phyloP scores from a whole-genome alignment of 2,113 vertebrate genomes.

The Collichthys lucidus region DNA sequence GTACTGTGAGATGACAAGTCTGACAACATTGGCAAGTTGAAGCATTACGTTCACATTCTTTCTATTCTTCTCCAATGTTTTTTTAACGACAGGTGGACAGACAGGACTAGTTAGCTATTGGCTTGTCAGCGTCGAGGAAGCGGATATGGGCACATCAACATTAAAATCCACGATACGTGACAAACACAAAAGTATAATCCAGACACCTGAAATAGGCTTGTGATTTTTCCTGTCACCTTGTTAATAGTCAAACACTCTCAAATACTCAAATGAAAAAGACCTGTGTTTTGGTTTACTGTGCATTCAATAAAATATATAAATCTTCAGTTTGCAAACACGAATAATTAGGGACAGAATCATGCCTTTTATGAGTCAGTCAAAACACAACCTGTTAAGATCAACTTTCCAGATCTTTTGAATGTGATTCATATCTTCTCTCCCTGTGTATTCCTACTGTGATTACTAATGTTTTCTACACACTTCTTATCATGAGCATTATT shows the following conservation, averaged over 20 bases:
- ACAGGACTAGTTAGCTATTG: background rate
- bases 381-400: background rate
- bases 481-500: background rate
- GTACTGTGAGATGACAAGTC: background rate
- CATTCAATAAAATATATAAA: background rate
- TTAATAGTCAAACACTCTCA: background rate
- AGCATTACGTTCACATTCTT: constrained; percentile 8
- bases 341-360: background rate
- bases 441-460: background rate
- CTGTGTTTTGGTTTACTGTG: background rate
- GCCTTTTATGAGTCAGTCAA: background rate
- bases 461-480: background rate
- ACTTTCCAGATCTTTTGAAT: constrained; percentile 5
- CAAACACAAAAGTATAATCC: constrained; percentile 25
- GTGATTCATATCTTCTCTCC: background rate
- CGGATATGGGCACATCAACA: constrained; percentile 1
- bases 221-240: background rate
- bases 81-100: background rate
- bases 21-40: constrained; percentile 21
- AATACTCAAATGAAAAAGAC: background rate
- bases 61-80: constrained; percentile 6
- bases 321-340: background rate
- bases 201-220: constrained; percentile 8
- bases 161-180: background rate
- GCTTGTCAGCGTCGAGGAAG: constrained; percentile 18